phyloP scores from a whole-genome alignment of 2,113 vertebrate genomes.

The Regulus satrapa region DNA sequence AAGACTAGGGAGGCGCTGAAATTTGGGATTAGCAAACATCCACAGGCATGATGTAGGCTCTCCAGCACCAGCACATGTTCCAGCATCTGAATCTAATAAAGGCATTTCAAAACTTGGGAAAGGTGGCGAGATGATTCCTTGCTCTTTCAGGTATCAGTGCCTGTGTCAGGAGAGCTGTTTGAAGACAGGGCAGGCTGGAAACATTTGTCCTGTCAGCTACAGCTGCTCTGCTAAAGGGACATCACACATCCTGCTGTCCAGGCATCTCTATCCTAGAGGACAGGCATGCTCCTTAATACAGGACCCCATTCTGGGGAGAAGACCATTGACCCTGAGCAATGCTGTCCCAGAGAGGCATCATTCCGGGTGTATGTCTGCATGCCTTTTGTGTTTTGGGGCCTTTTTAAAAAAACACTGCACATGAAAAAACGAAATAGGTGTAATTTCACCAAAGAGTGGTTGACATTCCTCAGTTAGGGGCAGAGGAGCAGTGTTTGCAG shows the following conservation, averaged over 20 bases:
- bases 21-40: conserved; percentile 49
- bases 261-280: not conserved
- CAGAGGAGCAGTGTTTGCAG: not conserved
- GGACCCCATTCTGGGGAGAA: not conserved
- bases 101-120: not conserved
- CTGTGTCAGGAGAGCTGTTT: not conserved
- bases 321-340: not conserved
- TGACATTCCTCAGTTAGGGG: not conserved
- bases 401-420: not conserved
- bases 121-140: not conserved
- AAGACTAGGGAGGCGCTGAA: conserved; percentile 21
- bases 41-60: not conserved
- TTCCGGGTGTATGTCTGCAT: not conserved
- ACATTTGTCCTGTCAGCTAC: not conserved
- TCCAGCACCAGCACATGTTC: not conserved
- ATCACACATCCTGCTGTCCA: not conserved
- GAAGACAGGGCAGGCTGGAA: not conserved
- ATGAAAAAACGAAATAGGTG: not conserved
- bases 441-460: not conserved
- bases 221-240: not conserved
- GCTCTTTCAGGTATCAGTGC: not conserved
- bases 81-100: not conserved
- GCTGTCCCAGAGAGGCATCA: not conserved
- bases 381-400: no score
- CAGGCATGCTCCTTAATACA: not conserved